A percentile compares a stretch with the other conserved stretches of the same genome.
phyloP scores from a whole-genome alignment of 1,140 invertebrate genomes.

The Bathynomus jamesi region DNA sequence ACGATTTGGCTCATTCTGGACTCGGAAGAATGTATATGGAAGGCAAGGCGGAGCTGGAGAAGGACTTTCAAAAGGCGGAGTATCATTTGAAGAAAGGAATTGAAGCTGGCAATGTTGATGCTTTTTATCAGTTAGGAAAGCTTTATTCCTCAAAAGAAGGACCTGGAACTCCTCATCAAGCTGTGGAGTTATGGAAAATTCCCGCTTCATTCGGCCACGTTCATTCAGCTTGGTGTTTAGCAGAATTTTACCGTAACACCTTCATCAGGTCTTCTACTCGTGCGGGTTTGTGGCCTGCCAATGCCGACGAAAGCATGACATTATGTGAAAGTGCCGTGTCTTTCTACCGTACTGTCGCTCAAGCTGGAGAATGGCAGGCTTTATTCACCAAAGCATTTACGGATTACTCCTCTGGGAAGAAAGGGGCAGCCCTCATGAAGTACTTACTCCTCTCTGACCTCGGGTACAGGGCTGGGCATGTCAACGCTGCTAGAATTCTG shows the following conservation, averaged over 20 bases:
- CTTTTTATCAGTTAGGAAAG: slow-evolving; percentile 7
- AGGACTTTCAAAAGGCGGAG: not conserved
- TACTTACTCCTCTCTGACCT: slow-evolving; percentile 17
- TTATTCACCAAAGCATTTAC: slow-evolving; percentile 2
- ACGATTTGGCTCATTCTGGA: slow-evolving; percentile 7
- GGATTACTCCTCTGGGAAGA: slow-evolving; percentile 1
- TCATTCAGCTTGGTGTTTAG: slow-evolving; percentile 2
- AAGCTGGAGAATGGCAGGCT: slow-evolving; percentile 6
- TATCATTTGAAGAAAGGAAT: slow-evolving; percentile 9
- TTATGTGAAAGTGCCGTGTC: slow-evolving; percentile 4
- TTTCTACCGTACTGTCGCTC: slow-evolving; percentile 1
- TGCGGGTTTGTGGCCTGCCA: not conserved
- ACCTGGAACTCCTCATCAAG: not conserved
- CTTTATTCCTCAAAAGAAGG: not conserved
- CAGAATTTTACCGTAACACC: not conserved
- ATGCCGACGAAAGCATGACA: not conserved
- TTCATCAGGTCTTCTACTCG: not conserved
- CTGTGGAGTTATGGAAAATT: slow-evolving; percentile 4
- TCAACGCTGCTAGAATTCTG: slow-evolving; percentile 10
- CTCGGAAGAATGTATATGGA: slow-evolving; percentile 12
- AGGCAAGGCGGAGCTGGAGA: not conserved
- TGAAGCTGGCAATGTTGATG: slow-evolving; percentile 10
- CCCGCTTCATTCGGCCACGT: slow-evolving; percentile 12
- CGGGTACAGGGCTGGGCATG: slow-evolving; percentile 7
- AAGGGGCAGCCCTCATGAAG: slow-evolving; percentile 6